Evolutionary conservation across 2,797 vertebrate genomes (phyloP).

Genomic region (Fratercula arctica): DNA sequence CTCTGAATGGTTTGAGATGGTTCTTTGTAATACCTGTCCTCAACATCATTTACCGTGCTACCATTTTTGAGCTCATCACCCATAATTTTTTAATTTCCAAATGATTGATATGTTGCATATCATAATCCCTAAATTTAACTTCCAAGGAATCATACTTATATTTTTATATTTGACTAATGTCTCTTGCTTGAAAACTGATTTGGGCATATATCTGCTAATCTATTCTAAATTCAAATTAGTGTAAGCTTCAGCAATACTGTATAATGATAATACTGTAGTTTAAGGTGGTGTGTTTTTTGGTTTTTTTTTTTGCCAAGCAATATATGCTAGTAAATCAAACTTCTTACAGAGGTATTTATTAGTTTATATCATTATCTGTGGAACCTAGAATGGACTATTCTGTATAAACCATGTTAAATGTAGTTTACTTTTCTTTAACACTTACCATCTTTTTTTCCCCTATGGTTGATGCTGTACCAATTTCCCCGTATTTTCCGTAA

Average conservation of each 20-base stretch:
- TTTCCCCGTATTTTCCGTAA: not conserved
- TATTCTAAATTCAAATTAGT: not conserved
- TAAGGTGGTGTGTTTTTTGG: not conserved
- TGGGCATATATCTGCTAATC: not conserved
- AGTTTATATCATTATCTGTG: not conserved
- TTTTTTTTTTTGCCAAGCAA: not conserved
- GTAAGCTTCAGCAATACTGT: not conserved
- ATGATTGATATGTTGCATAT: not conserved
- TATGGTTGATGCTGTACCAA: not conserved
- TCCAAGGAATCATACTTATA: not conserved
- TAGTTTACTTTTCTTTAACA: not conserved
- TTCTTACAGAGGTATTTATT: not conserved
- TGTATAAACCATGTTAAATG: not conserved
- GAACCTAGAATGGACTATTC: not conserved
- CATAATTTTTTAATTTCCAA: not conserved
- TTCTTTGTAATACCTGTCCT: not conserved
- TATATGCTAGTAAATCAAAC: not conserved
- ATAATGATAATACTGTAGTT: not conserved
- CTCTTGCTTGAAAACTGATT: not conserved
- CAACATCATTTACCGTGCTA: not conserved
- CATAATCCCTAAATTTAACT: not conserved
- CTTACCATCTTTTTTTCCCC: not conserved
- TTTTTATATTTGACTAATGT: conserved; percentile 12
- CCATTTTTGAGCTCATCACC: not conserved
- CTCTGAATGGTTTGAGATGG: not conserved